These are phyloP conservation scores for Drosophila dives DNA, from an alignment of 2,888 invertebrate genomes.

Conservation along the genomic window DNA sequence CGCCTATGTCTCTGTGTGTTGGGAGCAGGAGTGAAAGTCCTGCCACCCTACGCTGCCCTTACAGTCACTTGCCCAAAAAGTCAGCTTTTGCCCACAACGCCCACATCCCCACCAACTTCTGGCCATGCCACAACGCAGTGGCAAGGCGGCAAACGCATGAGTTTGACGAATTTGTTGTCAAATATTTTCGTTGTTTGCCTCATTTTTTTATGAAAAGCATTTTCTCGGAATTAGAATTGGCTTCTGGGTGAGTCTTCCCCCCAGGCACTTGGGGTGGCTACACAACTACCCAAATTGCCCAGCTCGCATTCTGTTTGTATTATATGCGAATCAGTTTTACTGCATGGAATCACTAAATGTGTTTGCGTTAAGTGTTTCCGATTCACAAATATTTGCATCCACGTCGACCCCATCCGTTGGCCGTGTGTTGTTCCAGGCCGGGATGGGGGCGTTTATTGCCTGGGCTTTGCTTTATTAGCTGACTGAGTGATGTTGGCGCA, in stretches of 20 bases:
- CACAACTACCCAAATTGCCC: slow-evolving; percentile 8
- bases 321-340: slow-evolving; percentile 44
- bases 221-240: slow-evolving; percentile 76
- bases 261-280: slow-evolving; percentile 29
- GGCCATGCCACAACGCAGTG: slow-evolving; percentile 32
- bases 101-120: slow-evolving; percentile 38
- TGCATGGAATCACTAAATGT: slow-evolving; percentile 69
- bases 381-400: slow-evolving; percentile 82
- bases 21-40: slow-evolving; percentile 27
- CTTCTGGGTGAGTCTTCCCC: slow-evolving; percentile 43
- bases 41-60: slow-evolving; percentile 46
- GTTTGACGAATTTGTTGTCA: slow-evolving; percentile 82
- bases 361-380: slow-evolving; percentile 77
- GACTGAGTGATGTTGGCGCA: slow-evolving; percentile 9
- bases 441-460: slow-evolving; percentile 33
- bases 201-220: slow-evolving; percentile 71
- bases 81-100: slow-evolving; percentile 41
- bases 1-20: slow-evolving; percentile 25
- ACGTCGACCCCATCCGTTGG: slow-evolving; percentile 31
- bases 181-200: slow-evolving; percentile 76
- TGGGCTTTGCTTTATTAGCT: slow-evolving; percentile 48
- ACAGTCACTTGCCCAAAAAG: slow-evolving; percentile 69
- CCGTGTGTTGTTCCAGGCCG: slow-evolving; percentile 5
- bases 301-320: slow-evolving; percentile 21
- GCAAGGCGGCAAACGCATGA: slow-evolving; percentile 61